These are phyloP conservation scores for Hirtodrosophila cameraria DNA, from an alignment of 2,888 invertebrate genomes.

Conservation along the genomic window DNA sequence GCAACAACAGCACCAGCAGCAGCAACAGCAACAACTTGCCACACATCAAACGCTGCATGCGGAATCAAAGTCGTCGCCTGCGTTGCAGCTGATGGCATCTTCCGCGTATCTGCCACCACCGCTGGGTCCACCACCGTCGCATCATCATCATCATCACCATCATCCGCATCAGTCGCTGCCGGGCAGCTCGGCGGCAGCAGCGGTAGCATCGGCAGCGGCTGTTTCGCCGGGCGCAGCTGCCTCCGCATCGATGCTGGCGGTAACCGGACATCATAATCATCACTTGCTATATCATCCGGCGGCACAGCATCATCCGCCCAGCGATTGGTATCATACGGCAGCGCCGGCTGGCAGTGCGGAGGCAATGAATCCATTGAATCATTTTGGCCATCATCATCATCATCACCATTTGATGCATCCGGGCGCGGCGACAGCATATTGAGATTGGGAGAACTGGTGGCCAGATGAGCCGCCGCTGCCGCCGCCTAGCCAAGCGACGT, in stretches of 20 bases:
- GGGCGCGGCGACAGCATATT: conserved; percentile 91
- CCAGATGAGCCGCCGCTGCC: conserved; percentile 62
- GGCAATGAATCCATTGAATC: conserved; percentile 84
- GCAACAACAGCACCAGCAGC: conserved; percentile 55
- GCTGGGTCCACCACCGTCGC: conserved; percentile 82
- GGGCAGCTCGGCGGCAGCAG: conserved; percentile 47
- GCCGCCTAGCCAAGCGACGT: conserved; percentile 28
- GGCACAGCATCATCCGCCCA: conserved; percentile 83
- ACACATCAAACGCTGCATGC: conserved; percentile 44
- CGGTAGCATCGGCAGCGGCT: conserved; percentile 61
- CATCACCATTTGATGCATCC: conserved; percentile 88
- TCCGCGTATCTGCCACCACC: conserved; percentile 83
- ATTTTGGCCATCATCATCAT: conserved; percentile 86
- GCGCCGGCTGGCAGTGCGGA: conserved; percentile 83
- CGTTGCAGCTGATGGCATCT: conserved; percentile 80
- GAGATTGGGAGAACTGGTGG: conserved; percentile 85
- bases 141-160: conserved; percentile 76
- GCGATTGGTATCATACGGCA: conserved; percentile 84
- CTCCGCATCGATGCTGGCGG: conserved; percentile 80
- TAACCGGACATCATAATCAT: conserved; percentile 82
- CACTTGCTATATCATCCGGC: conserved; percentile 84
- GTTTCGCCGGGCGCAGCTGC: conserved; percentile 73
- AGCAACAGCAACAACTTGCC: conserved; percentile 38
- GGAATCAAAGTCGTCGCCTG: conserved; percentile 80
- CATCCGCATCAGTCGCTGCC: conserved; percentile 76